These are phyloP conservation scores for Drosophila borborema DNA, from an alignment of 2,888 invertebrate species.

Conservation along the genomic window DNA sequence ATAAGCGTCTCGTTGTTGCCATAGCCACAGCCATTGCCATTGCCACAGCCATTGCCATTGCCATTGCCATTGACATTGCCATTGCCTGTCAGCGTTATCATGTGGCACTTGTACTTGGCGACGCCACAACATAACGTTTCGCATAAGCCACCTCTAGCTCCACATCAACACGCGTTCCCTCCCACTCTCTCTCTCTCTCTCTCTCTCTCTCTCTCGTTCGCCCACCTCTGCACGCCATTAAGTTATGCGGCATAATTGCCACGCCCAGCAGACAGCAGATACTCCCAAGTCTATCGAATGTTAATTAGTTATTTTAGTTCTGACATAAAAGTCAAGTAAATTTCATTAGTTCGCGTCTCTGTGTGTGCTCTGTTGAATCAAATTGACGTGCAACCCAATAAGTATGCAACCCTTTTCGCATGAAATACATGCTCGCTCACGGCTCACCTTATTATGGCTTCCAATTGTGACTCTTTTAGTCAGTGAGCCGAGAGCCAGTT, in stretches of 20 bases:
- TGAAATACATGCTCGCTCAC: conserved; percentile 11
- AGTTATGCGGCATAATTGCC: conserved; percentile 35
- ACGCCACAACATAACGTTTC: conserved; percentile 1
- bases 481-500: conserved; percentile 16
- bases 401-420: conserved; percentile 31
- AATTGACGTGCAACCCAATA: conserved; percentile 16
- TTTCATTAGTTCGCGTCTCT: conserved; percentile 32
- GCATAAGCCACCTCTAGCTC: neutral
- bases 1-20: conserved; percentile 26
- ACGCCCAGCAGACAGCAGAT: conserved; percentile 4
- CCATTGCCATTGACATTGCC: conserved; percentile 3
- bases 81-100: conserved; percentile 31
- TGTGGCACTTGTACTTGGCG: conserved; percentile 20
- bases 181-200: neutral
- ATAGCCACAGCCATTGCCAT: conserved; percentile 7
- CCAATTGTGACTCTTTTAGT: conserved; percentile 42
- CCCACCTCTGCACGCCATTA: neutral
- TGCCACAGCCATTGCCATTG: conserved; percentile 10
- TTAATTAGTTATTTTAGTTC: conserved; percentile 39
- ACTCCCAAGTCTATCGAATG: conserved; percentile 20
- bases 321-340: conserved; percentile 20
- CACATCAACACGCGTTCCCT: neutral
- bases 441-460: conserved; percentile 43
- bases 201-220: neutral
- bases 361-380: neutral